Base-by-base conservation (phyloP, 2,888 invertebrate genomes). In the Epistrophe eligans region DNA sequence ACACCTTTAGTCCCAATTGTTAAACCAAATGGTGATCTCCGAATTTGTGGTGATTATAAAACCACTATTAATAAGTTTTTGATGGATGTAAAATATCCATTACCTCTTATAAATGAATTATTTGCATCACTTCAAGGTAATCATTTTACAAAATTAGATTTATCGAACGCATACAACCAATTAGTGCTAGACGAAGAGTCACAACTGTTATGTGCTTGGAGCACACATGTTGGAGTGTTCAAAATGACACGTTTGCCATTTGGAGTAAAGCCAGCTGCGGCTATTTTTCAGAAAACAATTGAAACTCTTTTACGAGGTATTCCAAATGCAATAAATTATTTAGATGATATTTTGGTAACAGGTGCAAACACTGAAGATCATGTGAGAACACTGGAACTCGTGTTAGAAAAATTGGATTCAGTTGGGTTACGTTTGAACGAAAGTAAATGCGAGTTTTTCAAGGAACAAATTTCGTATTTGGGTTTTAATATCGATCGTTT, bases 141-240 rank as follows among this genome's bases (percentile, higher is more conserved):
- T 24, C 48, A 55, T 17, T 77, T 60, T 64, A 79, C 89, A 1
- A 90, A 90, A 80, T 57, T 91, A 9, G 91, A 92, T 88, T 84
- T 91, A 13, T 77, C 89, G 0, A 89, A 90, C 19, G 91, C 91
- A 2, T 92, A 35, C 35, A 35, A 32, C 32, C 32, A 32, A 32
- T 90, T 71, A 90, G 19, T 71, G 4, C 40, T 40, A 5, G 40
- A 40, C 13, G 40, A 40, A 40, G 40, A 40, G 13, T 40, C 40
- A 0, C 40, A 40, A 13, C 13, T 38, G 38, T 38, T 38, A 11
- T 38, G 38, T 38, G 38, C 38, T 10, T 10, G 38, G 38, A 38
- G 38, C 38, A 40, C 13, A 5, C 40, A 40, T 40, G 40, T 13
- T 40, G 13, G 11, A 0, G 40, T 40, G 4, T 40, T 40, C 13